Base-by-base conservation (phyloP, 2,113 vertebrate species). In the Cichladusa arquata region DNA sequence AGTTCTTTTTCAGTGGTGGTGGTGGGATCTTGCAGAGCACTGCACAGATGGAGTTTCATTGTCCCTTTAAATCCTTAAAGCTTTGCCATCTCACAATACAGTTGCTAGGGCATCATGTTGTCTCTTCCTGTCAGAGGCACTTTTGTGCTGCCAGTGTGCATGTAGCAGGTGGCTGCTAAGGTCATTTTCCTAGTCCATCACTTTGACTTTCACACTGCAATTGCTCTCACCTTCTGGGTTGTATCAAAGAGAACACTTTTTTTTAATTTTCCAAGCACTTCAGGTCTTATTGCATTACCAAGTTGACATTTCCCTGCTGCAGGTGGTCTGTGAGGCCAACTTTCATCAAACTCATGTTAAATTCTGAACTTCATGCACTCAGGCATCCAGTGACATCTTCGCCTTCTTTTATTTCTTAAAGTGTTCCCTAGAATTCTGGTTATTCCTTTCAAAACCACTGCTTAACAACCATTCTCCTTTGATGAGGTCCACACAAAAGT, bases 121-220 rank as follows among this genome's bases (percentile, higher is more conserved):
- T 66, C 71, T 69, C n/a, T 22, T 93, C 40, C 69, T 91, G 91
- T 92, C 91, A 93, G 88, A 91, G 19, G 47, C 80, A 71, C 22
- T 89, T 92, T 78, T 93, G 23, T 36, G 65, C n/a, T 74, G 78
- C 53, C 65, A 48, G 16, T 20, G 50, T 76, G n/a, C 24, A 18
- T 19, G 64, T 31, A 69, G 79, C 76, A 84, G 34, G 69, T n/a
- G 64, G 76, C 24, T n/a, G 71, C 92, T 70, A 44, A 91, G 72
- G 82, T 93, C 29, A 67, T 88, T 93, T 86, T 90, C 64, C 42
- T 64, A n/a, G 38, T 88, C 80, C 48, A 60, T 92, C 66, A 81
- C 84, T 94, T 87, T 78, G 73, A 78, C 73, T 96, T 91, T 81
- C 74, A 81, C 85, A 80, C n/a, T 45, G 8, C 44, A 53, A 26